Percentiles rank a stretch among this genome's conserved stretches.
Evolutionary conservation across 2,888 invertebrate species (phyloP).

Genomic region (Plemyria rubiginata): DNA sequence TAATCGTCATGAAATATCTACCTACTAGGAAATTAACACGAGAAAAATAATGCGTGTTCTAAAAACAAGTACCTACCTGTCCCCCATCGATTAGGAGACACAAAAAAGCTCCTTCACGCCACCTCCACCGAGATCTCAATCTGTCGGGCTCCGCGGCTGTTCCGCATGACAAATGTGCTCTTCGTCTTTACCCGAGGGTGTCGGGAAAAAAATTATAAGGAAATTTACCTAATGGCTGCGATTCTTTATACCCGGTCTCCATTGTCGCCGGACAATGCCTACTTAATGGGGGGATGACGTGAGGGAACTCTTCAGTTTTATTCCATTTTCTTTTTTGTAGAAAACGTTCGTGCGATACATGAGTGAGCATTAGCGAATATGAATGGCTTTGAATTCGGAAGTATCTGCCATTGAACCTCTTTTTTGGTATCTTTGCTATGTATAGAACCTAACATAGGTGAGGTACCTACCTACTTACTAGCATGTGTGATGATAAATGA

Average conservation of each 20-base stretch:
- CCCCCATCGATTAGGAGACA: conserved; percentile 62
- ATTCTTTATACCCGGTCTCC: conserved; percentile 81
- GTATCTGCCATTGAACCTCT: conserved; percentile 13
- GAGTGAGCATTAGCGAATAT: conserved; percentile 45
- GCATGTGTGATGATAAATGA: too few relatives aligned
- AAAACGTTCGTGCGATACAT: conserved; percentile 54
- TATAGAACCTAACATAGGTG: not conserved
- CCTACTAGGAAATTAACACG: too few relatives aligned
- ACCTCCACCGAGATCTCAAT: conserved; percentile 63
- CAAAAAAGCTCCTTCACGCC: conserved; percentile 61
- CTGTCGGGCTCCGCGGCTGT: conserved; percentile 38
- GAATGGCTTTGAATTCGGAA: conserved; percentile 27
- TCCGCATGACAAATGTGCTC: conserved; percentile 75
- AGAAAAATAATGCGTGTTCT: not conserved
- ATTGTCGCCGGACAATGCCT: conserved; percentile 80
- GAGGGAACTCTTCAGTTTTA: conserved; percentile 69
- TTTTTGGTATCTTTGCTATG: not conserved
- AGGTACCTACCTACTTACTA: too few relatives aligned
- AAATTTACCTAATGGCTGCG: conserved; percentile 84
- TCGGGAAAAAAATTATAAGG: conserved; percentile 84
- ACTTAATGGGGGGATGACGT: conserved; percentile 82
- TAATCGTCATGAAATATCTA: too few relatives aligned
- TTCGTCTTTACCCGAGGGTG: conserved; percentile 76
- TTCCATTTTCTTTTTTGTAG: conserved; percentile 60
- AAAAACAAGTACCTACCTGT: conserved; percentile 50